phyloP scores from a whole-genome alignment of 2,797 vertebrate species.

The Fringilla coelebs region DNA sequence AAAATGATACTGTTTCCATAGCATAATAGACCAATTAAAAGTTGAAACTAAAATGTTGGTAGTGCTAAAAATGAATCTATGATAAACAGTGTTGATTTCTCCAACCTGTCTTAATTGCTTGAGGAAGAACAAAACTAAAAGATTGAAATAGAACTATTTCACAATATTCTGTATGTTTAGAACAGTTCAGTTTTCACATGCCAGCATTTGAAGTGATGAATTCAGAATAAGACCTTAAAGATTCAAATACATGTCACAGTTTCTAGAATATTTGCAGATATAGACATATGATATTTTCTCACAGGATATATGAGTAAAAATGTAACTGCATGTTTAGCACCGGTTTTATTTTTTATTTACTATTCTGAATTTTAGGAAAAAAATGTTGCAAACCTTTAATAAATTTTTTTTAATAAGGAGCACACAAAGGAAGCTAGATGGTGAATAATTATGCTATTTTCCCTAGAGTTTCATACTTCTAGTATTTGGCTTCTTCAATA shows the following conservation, averaged over 20 bases:
- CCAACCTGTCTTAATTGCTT: background rate
- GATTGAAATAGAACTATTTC: background rate
- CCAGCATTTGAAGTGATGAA: background rate
- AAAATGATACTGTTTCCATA: background rate
- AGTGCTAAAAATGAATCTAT: background rate
- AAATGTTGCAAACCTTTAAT: background rate
- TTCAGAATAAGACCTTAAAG: background rate
- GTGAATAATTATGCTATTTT: background rate
- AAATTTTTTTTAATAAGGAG: fast-evolving
- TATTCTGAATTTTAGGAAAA: background rate
- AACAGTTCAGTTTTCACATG: background rate
- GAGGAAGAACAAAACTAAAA: background rate
- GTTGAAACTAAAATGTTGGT: background rate
- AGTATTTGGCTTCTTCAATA: background rate
- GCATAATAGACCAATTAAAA: background rate
- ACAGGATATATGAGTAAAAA: background rate
- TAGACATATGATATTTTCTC: background rate
- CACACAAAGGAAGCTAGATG: background rate
- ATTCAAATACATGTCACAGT: background rate
- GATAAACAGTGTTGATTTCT: background rate
- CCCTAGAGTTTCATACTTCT: background rate
- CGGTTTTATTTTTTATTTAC: background rate
- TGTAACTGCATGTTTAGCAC: background rate
- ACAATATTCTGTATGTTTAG: background rate
- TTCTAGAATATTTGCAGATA: background rate